Percentiles rank a stretch among this genome's conserved stretches.
These are phyloP conservation scores for Syngnathoides biaculeatus DNA, from an alignment of 2,113 vertebrate genomes.

Conservation along the genomic window DNA sequence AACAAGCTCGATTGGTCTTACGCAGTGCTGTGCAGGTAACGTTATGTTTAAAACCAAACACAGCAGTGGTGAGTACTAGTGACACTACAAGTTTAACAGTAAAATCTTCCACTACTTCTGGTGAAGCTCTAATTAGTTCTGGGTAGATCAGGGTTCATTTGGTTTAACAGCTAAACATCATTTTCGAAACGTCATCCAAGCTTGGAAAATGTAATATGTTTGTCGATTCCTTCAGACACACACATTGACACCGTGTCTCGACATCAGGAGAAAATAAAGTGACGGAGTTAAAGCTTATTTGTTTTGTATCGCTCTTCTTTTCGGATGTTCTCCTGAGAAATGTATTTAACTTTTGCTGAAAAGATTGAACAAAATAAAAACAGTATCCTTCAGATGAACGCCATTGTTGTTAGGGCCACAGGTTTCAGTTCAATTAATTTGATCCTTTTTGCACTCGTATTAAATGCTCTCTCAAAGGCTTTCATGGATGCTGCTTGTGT, in stretches of 20 bases:
- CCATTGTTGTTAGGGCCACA: slow-evolving; percentile 14
- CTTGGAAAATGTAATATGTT: too few species aligned
- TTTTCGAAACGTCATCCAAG: too few species aligned
- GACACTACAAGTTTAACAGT: too few species aligned
- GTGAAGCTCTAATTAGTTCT: too few species aligned
- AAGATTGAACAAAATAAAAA: slow-evolving; percentile 47
- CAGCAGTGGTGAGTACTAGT: too few species aligned
- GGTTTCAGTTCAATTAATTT: background rate
- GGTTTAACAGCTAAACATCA: too few species aligned
- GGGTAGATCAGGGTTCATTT: too few species aligned
- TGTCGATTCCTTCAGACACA: background rate
- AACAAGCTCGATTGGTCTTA: too few species aligned
- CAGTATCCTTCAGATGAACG: slow-evolving; percentile 26
- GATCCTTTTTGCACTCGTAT: background rate
- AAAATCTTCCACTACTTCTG: too few species aligned
- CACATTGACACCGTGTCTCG: background rate
- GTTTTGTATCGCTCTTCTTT: slow-evolving; percentile 33
- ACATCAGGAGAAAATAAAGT: background rate
- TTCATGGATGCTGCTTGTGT: background rate
- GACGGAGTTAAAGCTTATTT: too few species aligned
- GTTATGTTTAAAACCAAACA: too few species aligned
- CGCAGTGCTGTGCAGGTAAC: too few species aligned
- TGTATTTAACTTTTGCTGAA: slow-evolving; percentile 45
- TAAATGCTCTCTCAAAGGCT: background rate
- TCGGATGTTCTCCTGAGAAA: slow-evolving; percentile 31